A percentile compares a stretch with the other conserved stretches of the same genome.
phyloP scores from a whole-genome alignment of 2,888 invertebrate species.

The Hedychridium roseum region DNA sequence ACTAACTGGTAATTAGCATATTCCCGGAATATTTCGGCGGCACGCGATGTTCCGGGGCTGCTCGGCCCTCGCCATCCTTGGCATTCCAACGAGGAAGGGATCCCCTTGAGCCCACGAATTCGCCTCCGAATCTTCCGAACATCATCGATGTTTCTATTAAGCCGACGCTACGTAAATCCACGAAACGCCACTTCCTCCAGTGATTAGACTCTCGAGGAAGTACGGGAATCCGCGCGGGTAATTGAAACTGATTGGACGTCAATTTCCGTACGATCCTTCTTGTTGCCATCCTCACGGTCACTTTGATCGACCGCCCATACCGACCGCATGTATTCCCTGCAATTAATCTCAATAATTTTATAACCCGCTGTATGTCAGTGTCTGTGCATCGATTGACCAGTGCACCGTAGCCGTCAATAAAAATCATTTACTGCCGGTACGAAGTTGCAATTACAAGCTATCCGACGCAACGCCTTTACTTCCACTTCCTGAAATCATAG shows the following conservation, averaged over 20 bases:
- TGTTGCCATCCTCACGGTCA: slow-evolving; percentile 10
- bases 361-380: too few relatives aligned
- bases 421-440: too few relatives aligned
- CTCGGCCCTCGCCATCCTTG: slow-evolving; percentile 27
- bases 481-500: too few relatives aligned
- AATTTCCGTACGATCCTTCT: slow-evolving; percentile 30
- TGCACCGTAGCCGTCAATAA: too few relatives aligned
- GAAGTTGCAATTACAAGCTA: too few relatives aligned
- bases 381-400: too few relatives aligned
- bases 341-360: too few relatives aligned
- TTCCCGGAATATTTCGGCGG: slow-evolving; percentile 51
- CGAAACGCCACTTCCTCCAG: slow-evolving; percentile 1
- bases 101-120: slow-evolving; percentile 8
- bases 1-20: slow-evolving; percentile 51
- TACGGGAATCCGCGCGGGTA: slow-evolving; percentile 36
- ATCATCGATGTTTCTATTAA: slow-evolving; percentile 3
- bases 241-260: slow-evolving; percentile 43
- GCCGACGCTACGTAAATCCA: slow-evolving; percentile 3
- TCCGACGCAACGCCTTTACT: too few relatives aligned
- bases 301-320: slow-evolving; percentile 8
- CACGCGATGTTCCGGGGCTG: slow-evolving; percentile 51
- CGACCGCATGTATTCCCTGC: too few relatives aligned
- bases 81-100: slow-evolving; percentile 31
- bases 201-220: slow-evolving; percentile 18
- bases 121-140: neutral